Base-by-base conservation (phyloP, 37 sponge, comb jelly and placozoan species). In the Corticium candelabrum region DNA sequence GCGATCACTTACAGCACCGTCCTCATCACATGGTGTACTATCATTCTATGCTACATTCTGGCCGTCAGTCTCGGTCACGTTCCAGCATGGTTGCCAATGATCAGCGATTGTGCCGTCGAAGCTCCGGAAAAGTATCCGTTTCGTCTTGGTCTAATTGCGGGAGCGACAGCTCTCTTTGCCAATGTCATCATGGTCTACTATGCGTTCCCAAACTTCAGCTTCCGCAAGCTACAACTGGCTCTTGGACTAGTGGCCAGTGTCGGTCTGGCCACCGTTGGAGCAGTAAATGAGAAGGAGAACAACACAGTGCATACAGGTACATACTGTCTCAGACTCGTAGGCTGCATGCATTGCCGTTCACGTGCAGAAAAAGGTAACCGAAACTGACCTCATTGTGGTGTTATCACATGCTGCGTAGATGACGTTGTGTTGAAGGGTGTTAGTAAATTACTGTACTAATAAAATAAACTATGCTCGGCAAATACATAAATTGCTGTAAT, bases 11-110 rank as follows among this genome's bases (percentile, higher is more conserved):
- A 88, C 32, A 0, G 69, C 35, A 85, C 86, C n/a, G 82, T 67
- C 4, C 5, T 76, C 0, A 76, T 68, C 1, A 82, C 81, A 27
- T 11, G 41, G 3, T 27, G 3, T 35, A 89, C 89, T 21, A 92
- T 92, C 68, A 4, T 89, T 15, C 67, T 84, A 69, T 89, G 93
- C 86, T 92, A 92, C 67, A 78, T 37, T 4, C 15, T 89, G 4
- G 93, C 93, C 3, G 90, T 89, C 4, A 34, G 41, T 1, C 39
- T 80, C 11, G 83, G 85, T 32, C 93, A 93, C 78, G 85, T 84
- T 34, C 78, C 82, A 21, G 74, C 85, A 1, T 93, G 90, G 88
- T 85, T 93, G 29, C 93, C 93, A 5, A 89, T 89, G 79, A 93
- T 93, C 76, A 87, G 87, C 56, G 87, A 80, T 68, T 93, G 93